Percentiles rank a stretch among this genome's conserved stretches.
phyloP scores from a whole-genome alignment of 2,888 invertebrate species.

The Drosophila nigricruria region DNA sequence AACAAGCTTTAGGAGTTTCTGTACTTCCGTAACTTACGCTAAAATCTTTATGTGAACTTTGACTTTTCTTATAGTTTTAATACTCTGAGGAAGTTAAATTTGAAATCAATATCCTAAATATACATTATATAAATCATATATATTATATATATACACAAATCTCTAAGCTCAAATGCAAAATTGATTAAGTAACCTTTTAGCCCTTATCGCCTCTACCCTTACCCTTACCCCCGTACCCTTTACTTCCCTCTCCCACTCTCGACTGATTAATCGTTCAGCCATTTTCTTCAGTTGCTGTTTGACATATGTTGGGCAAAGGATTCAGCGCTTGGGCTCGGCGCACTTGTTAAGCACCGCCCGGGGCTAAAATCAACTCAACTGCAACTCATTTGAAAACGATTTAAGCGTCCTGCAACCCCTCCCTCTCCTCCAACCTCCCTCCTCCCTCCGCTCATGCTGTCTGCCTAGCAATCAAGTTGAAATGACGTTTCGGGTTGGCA shows the following conservation, averaged over 20 bases:
- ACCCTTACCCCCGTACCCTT: no score
- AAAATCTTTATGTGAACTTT: no score
- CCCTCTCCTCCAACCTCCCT: no score
- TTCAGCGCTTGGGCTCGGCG: slow-evolving; percentile 1
- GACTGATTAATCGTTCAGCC: slow-evolving; percentile 28
- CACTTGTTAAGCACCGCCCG: slow-evolving; percentile 56
- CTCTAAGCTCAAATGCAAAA: neutral
- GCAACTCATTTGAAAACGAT: slow-evolving; percentile 61
- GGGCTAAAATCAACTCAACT: slow-evolving; percentile 29
- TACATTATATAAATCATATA: no score
- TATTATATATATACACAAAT: no score
- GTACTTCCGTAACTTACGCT: no score
- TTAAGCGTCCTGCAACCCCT: slow-evolving; percentile 27
- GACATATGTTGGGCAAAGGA: slow-evolving; percentile 51
- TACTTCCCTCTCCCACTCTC: fast-evolving
- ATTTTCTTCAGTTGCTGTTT: slow-evolving; percentile 42
- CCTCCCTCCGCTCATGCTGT: neutral
- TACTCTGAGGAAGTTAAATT: no score
- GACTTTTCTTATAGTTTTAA: no score
- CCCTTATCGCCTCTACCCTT: fast-evolving
- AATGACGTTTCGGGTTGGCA: slow-evolving; percentile 44
- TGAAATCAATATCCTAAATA: no score
- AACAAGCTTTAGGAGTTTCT: no score
- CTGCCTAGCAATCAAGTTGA: slow-evolving; percentile 41
- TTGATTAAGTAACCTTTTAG: neutral